Conservation (phyloP, 2,113 vertebrate species). For the Pontoporia blainvillei region DNA sequence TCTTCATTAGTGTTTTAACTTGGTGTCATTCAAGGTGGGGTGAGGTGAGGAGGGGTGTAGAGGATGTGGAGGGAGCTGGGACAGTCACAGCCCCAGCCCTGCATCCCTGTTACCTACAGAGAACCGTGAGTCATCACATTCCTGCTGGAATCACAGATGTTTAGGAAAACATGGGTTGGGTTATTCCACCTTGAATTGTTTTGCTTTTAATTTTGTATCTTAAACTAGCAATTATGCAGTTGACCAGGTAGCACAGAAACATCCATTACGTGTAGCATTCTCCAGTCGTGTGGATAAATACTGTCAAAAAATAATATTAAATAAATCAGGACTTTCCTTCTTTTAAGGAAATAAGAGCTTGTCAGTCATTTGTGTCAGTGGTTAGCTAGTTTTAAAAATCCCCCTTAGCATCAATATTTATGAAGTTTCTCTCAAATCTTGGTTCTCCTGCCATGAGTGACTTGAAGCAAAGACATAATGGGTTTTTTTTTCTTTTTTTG, state of each 20-base stretch:
- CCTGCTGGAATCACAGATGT: background rate
- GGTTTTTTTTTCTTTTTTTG: background rate
- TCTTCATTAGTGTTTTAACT: background rate
- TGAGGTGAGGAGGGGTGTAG: background rate
- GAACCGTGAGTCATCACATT: constrained; percentile 17
- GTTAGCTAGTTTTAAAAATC: background rate
- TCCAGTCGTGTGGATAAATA: background rate
- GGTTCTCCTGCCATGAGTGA: background rate
- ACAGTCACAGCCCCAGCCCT: background rate
- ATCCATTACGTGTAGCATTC: fast-evolving
- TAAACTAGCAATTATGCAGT: background rate
- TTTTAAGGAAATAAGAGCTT: background rate
- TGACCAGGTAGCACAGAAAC: background rate
- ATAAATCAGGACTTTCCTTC: background rate
- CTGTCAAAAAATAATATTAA: no score
- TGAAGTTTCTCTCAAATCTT: background rate
- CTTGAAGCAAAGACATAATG: background rate
- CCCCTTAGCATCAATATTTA: background rate
- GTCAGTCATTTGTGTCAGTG: background rate
- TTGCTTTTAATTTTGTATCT: background rate
- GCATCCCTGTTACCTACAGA: background rate
- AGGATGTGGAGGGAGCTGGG: background rate
- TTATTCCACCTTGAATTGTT: background rate
- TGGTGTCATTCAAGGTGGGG: constrained; percentile 21
- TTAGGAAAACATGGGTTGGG: background rate